phyloP scores from a whole-genome alignment of 2,113 vertebrate species.

The Numenius arquata region DNA sequence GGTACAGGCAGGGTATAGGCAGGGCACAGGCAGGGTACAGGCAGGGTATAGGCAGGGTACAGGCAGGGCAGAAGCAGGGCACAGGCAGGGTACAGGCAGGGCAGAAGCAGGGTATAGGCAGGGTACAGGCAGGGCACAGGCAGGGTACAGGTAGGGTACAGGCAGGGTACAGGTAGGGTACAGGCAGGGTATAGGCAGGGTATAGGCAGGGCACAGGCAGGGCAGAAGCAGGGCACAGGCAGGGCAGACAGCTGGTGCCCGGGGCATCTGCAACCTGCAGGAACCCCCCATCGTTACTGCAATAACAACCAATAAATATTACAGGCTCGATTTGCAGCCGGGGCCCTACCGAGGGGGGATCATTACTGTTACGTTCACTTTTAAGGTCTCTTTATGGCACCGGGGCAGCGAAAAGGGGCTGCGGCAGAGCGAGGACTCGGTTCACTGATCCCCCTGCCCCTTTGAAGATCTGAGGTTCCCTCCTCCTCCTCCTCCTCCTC shows the following conservation, averaged over 20 bases:
- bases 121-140: no score
- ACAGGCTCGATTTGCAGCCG: neutral
- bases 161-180: no score
- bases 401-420: neutral
- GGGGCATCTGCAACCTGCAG: neutral
- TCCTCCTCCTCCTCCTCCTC: neutral
- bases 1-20: no score
- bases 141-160: no score
- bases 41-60: no score
- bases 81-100: neutral
- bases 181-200: no score
- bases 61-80: neutral
- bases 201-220: no score
- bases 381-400: neutral
- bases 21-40: no score
- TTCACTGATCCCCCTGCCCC: neutral
- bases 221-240: no score
- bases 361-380: neutral
- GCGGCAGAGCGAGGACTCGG: neutral
- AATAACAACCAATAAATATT: neutral
- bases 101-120: no score
- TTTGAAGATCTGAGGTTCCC: constrained; percentile 26
- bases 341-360: neutral
- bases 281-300: neutral
- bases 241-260: neutral